phyloP scores from a whole-genome alignment of 2,888 invertebrate genomes.

The Andrena bucephala region DNA sequence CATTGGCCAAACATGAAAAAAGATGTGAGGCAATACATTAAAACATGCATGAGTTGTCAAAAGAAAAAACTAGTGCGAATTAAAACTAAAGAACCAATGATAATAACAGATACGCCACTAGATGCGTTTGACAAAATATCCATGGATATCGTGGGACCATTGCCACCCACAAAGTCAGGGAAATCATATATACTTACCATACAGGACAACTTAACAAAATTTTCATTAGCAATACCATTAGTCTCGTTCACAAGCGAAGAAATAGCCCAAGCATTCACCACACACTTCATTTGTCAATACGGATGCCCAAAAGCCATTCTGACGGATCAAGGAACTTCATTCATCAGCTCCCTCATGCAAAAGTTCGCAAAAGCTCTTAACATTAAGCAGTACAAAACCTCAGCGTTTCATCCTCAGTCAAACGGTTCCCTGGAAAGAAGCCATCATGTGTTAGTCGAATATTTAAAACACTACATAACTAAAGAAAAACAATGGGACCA shows the following conservation, averaged over 20 bases:
- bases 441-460: too few species aligned
- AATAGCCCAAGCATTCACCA: neutral
- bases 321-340: neutral
- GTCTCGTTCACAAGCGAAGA: neutral
- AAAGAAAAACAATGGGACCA: too few species aligned
- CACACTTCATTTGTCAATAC: neutral
- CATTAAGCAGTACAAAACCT: too few species aligned
- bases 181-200: neutral
- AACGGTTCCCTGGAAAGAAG: too few species aligned
- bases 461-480: too few species aligned
- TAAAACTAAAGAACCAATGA: neutral
- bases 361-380: neutral
- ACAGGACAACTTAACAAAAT: too few species aligned
- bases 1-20: neutral
- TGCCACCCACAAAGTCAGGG: neutral
- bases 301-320: neutral
- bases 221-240: too few species aligned
- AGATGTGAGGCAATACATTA: neutral
- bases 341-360: neutral
- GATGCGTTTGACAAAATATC: neutral
- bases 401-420: too few species aligned
- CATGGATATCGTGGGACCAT: neutral
- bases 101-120: neutral
- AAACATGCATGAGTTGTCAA: neutral
- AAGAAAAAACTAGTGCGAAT: neutral